Percentiles rank a stretch among this genome's conserved stretches.
Conservation (phyloP, 92 coral and sea anemone species). For the Heteractis magnifica region DNA sequence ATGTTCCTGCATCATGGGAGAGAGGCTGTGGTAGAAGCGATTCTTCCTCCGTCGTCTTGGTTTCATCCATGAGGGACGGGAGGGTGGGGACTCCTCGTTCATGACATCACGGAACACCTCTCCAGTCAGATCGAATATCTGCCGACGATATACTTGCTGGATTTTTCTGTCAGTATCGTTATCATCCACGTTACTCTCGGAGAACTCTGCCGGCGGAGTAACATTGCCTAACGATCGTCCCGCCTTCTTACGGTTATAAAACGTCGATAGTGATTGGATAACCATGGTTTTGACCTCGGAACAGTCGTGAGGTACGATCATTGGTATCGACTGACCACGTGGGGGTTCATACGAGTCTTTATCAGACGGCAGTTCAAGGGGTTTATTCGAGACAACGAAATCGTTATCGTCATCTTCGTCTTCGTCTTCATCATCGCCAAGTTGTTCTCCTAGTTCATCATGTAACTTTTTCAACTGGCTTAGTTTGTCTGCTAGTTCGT, state of each 20-base stretch:
- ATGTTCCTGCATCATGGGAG: constrained; percentile 58
- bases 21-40: constrained; percentile 73
- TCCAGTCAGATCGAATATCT: constrained; percentile 84
- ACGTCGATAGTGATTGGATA: constrained; percentile 52
- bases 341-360: constrained; percentile 59
- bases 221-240: constrained; percentile 62
- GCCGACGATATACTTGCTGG: constrained; percentile 73
- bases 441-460: constrained; percentile 56
- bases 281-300: constrained; percentile 74
- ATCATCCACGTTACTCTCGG: constrained; percentile 47
- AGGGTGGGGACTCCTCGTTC: constrained; percentile 68
- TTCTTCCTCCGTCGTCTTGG: constrained; percentile 82
- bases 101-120: constrained; percentile 75
- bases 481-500: constrained; percentile 63
- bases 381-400: constrained; percentile 40
- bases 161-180: constrained; percentile 72
- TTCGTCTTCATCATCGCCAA: constrained; percentile 50
- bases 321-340: constrained; percentile 71
- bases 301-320: constrained; percentile 78
- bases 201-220: constrained; percentile 66
- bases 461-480: constrained; percentile 60
- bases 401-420: constrained; percentile 65
- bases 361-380: constrained; percentile 59
- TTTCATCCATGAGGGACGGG: constrained; percentile 92
- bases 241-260: constrained; percentile 57